phyloP scores from a whole-genome alignment of 1,140 invertebrate genomes.

The Triops cancriformis region DNA sequence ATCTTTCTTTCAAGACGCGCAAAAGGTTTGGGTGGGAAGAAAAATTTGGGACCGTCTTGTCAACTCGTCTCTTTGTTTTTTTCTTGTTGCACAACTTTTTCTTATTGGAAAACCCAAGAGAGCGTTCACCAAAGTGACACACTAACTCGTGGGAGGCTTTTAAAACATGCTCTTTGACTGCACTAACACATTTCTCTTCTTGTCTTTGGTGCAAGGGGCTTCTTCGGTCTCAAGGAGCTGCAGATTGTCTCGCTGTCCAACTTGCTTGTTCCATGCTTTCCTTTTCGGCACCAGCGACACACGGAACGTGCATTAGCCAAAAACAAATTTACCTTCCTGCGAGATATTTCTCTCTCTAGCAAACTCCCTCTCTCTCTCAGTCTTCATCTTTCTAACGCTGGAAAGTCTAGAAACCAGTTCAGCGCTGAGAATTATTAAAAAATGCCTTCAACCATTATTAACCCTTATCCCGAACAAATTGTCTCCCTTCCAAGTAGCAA shows the following conservation, averaged over 20 bases:
- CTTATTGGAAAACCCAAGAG: not conserved
- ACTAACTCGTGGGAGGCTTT: not conserved
- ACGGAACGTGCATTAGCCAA: not conserved
- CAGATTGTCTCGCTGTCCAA: not conserved
- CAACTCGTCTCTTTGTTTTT: not conserved
- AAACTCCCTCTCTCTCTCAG: too few relatives aligned
- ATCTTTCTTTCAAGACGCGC: too few relatives aligned
- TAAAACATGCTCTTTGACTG: not conserved
- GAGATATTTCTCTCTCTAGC: not conserved
- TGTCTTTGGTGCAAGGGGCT: not conserved
- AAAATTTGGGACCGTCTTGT: not conserved
- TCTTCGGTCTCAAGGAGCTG: not conserved
- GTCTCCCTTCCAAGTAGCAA: not conserved
- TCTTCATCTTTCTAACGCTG: too few relatives aligned
- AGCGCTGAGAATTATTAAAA: not conserved
- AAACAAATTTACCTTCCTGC: not conserved
- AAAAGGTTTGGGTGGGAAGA: too few relatives aligned
- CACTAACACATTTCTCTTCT: not conserved
- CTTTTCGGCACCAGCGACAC: not conserved
- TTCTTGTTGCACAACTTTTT: not conserved
- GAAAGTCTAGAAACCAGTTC: too few relatives aligned
- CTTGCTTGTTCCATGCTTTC: not conserved
- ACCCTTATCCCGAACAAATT: slow-evolving; percentile 3
- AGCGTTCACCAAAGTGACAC: not conserved
- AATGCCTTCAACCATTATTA: not conserved